phyloP scores from a whole-genome alignment of 2,113 vertebrate genomes.

The Onychorhynchus coronatus region DNA sequence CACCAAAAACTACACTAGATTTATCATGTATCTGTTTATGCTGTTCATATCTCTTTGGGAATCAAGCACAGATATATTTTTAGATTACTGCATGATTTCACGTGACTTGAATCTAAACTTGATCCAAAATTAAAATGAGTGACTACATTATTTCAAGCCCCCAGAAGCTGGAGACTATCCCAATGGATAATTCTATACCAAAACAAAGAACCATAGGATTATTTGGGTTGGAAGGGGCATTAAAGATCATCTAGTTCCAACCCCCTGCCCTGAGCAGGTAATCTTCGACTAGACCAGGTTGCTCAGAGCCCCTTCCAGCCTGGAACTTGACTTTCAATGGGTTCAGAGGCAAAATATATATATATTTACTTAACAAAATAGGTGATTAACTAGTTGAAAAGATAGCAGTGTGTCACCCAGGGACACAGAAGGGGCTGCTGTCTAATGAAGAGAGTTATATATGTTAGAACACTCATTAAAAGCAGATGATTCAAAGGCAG shows the following conservation, averaged over 20 bases:
- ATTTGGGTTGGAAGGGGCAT: neutral
- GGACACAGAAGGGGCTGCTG: neutral
- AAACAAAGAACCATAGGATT: neutral
- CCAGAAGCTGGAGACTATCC: neutral
- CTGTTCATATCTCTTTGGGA: neutral
- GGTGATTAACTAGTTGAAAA: neutral
- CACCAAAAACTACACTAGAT: neutral
- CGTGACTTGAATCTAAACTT: constrained; percentile 29
- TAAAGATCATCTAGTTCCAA: neutral
- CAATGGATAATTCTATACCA: neutral
- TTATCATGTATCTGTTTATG: neutral
- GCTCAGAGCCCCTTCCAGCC: neutral
- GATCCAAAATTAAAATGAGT: constrained; percentile 23
- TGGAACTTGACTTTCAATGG: neutral
- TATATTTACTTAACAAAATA: neutral
- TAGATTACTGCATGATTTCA: constrained; percentile 42
- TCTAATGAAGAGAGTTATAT: neutral
- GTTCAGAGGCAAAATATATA: neutral
- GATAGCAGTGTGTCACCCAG: neutral
- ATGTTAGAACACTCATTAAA: neutral
- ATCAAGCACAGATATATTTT: constrained; percentile 19
- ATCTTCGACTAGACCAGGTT: neutral
- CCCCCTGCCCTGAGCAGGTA: neutral
- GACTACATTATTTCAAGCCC: neutral
- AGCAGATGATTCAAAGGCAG: neutral